phyloP scores from a whole-genome alignment of 2,888 invertebrate species.

The Muschampia plurimacula region DNA sequence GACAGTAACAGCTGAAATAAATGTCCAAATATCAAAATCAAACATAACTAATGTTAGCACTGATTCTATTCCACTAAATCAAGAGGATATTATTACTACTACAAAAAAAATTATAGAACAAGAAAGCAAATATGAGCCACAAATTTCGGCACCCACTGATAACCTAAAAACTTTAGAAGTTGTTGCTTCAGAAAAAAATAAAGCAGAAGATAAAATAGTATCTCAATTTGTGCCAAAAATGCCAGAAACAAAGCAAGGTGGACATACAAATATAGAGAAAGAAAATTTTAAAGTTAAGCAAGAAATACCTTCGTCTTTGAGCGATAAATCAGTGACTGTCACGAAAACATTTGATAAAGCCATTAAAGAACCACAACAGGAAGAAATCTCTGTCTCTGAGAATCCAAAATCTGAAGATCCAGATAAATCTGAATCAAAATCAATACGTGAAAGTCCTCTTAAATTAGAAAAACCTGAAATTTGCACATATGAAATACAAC shows the following conservation, averaged over 20 bases:
- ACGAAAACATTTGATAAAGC: background rate
- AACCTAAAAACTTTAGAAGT: background rate
- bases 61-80: background rate
- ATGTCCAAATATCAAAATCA: slow-evolving; percentile 54
- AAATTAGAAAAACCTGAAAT: background rate
- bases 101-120: slow-evolving; percentile 34
- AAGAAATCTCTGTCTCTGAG: background rate
- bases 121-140: slow-evolving; percentile 23
- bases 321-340: background rate
- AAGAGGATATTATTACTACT: slow-evolving; percentile 42
- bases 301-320: background rate
- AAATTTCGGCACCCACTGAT: slow-evolving; percentile 19
- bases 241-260: background rate
- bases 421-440: background rate
- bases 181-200: background rate
- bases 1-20: slow-evolving; percentile 62
- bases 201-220: background rate
- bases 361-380: background rate
- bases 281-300: background rate
- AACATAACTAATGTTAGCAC: slow-evolving; percentile 4
- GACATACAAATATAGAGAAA: background rate
- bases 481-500: background rate
- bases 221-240: background rate
- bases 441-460: background rate
- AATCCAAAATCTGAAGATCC: background rate